Percentiles rank a stretch among this genome's conserved stretches.
Evolutionary conservation across 2,797 vertebrate species (phyloP).

Genomic region (Lacerta bilineata): DNA sequence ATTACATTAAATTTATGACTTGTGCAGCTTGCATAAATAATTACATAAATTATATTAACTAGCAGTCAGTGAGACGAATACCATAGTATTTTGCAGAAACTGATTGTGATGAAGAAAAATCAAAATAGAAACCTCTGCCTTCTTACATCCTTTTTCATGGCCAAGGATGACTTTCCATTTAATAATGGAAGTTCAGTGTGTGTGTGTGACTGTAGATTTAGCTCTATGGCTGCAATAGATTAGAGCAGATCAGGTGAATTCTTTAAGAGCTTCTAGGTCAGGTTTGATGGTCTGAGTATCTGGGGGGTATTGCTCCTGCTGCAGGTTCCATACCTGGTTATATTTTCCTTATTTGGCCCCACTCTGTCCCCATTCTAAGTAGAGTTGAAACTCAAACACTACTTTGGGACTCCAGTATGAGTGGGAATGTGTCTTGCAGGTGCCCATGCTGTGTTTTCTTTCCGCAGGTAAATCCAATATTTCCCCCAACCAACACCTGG

Average conservation of each 20-base stretch:
- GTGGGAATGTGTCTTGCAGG: neutral
- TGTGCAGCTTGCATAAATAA: too few relatives aligned
- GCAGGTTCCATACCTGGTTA: neutral
- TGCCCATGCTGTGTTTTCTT: neutral
- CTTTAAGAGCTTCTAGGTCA: neutral
- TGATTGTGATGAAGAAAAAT: too few relatives aligned
- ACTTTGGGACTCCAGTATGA: neutral
- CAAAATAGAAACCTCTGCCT: too few relatives aligned
- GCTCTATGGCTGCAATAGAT: neutral
- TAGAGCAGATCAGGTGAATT: neutral
- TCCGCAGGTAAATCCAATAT: neutral
- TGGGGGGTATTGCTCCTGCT: neutral
- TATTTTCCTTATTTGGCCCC: neutral
- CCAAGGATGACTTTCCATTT: neutral
- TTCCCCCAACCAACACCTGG: neutral
- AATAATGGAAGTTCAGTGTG: neutral
- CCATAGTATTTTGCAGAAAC: too few relatives aligned
- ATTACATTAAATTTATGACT: too few relatives aligned
- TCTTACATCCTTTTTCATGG: too few relatives aligned
- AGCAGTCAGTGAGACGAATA: too few relatives aligned
- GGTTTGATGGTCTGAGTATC: neutral
- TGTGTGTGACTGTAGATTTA: neutral
- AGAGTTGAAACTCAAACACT: neutral
- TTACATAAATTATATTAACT: too few relatives aligned
- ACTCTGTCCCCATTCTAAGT: neutral